These are phyloP conservation scores for Drosophila rhopaloa DNA, from an alignment of 1,140 invertebrate genomes.

Conservation along the genomic window DNA sequence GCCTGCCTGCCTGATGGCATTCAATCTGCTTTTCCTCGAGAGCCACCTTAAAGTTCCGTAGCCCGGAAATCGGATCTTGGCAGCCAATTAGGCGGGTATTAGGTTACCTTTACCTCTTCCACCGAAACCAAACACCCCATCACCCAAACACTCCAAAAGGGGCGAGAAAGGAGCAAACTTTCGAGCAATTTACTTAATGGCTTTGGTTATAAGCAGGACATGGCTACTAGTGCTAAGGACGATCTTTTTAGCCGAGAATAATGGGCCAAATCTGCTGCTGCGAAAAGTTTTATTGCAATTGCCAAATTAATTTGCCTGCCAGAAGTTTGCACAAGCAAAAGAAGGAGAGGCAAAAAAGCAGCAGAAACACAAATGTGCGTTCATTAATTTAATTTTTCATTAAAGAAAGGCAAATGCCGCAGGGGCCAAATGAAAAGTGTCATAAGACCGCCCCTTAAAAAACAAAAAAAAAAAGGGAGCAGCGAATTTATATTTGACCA, in stretches of 20 bases:
- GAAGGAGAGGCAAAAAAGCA: background rate
- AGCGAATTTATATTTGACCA: slow-evolving; percentile 36
- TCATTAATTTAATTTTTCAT: slow-evolving; percentile 56
- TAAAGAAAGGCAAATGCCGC: slow-evolving; percentile 30
- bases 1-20: slow-evolving; percentile 26
- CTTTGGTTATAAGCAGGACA: slow-evolving; percentile 47
- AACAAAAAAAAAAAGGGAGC: slow-evolving; percentile 4
- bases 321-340: slow-evolving; percentile 22
- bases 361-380: slow-evolving; percentile 40
- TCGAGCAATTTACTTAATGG: slow-evolving; percentile 50
- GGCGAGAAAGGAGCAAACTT: slow-evolving; percentile 20
- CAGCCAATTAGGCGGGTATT: slow-evolving; percentile 39
- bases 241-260: slow-evolving; percentile 36
- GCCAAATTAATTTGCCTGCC: slow-evolving; percentile 48
- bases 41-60: background rate
- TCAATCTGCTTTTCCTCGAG: slow-evolving; percentile 52
- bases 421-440: slow-evolving; percentile 37
- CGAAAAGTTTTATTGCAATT: slow-evolving; percentile 53
- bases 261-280: slow-evolving; percentile 47
- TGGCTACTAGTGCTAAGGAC: slow-evolving; percentile 10
- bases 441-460: slow-evolving; percentile 23
- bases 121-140: too few species aligned
- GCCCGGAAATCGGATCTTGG: slow-evolving; percentile 30
- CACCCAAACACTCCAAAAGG: too few species aligned
- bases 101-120: slow-evolving; percentile 16